Percentiles rank a stretch among this genome's conserved stretches.
These are phyloP conservation scores for Turdus rufiventris DNA, from an alignment of 2,113 vertebrate species.

Conservation along the genomic window DNA sequence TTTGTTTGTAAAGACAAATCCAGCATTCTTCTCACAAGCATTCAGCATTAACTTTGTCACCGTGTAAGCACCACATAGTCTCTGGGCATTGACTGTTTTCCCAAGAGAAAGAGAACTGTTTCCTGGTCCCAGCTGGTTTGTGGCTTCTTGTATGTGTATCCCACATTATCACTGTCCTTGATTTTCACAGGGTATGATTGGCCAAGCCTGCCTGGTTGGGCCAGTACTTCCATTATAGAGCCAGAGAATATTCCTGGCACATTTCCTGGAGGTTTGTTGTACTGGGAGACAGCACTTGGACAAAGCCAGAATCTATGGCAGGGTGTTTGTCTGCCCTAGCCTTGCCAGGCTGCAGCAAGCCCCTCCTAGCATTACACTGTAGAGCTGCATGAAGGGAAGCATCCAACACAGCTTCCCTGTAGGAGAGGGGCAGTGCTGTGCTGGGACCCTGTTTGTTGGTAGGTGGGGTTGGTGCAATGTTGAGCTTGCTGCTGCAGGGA, in stretches of 20 bases:
- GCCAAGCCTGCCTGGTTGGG: neutral
- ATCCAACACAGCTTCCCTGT: rapidly evolving
- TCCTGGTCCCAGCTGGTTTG: neutral
- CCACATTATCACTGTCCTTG: rapidly evolving
- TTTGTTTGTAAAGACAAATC: too few species aligned
- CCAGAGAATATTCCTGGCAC: neutral
- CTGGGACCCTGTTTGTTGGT: neutral
- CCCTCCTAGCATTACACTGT: rapidly evolving
- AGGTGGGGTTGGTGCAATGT: neutral
- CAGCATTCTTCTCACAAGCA: too few species aligned
- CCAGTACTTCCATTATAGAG: neutral
- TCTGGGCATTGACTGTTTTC: neutral
- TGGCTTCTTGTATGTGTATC: neutral
- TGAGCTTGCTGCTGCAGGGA: neutral
- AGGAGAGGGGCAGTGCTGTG: neutral
- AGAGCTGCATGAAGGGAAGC: neutral
- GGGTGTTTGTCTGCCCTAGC: neutral
- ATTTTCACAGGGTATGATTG: neutral
- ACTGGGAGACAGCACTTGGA: neutral
- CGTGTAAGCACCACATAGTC: rapidly evolving
- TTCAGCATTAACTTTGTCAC: neutral
- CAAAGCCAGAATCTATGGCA: neutral
- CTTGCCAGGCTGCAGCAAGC: neutral
- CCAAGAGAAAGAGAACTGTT: neutral
- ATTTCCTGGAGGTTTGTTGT: neutral